Evolutionary conservation across 2,888 invertebrate species (phyloP).

Genomic region (Drosophila leonis): DNA sequence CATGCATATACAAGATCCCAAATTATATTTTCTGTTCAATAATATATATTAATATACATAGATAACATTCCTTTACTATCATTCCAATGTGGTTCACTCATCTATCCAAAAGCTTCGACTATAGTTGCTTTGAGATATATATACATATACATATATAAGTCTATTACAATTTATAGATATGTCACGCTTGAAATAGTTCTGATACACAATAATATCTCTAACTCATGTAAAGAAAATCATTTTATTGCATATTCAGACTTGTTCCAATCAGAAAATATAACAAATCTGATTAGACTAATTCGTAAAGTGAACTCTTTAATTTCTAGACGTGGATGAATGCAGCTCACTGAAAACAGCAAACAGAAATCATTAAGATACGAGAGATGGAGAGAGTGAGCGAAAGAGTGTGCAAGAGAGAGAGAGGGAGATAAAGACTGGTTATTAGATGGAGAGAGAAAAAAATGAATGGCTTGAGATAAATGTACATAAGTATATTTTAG

Average conservation of each 20-base stretch:
- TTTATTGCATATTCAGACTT: neutral
- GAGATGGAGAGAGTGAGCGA: neutral
- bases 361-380: slow-evolving; percentile 19
- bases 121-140: too few species aligned
- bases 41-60: too few species aligned
- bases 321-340: neutral
- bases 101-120: too few species aligned
- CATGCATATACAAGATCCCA: too few species aligned
- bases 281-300: neutral
- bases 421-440: neutral
- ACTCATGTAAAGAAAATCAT: too few species aligned
- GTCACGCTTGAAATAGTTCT: too few species aligned
- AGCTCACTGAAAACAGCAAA: neutral
- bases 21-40: too few species aligned
- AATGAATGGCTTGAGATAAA: slow-evolving; percentile 50
- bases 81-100: too few species aligned
- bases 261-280: neutral
- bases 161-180: too few species aligned
- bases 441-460: slow-evolving; percentile 3
- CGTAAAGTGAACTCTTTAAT: neutral
- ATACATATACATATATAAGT: too few species aligned
- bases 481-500: slow-evolving; percentile 52
- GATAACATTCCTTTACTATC: too few species aligned
- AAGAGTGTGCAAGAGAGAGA: neutral
- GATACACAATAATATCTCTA: too few species aligned